Conservation (phyloP, 2,797 vertebrate species). For the Schizopygopsis pylzovi region DNA sequence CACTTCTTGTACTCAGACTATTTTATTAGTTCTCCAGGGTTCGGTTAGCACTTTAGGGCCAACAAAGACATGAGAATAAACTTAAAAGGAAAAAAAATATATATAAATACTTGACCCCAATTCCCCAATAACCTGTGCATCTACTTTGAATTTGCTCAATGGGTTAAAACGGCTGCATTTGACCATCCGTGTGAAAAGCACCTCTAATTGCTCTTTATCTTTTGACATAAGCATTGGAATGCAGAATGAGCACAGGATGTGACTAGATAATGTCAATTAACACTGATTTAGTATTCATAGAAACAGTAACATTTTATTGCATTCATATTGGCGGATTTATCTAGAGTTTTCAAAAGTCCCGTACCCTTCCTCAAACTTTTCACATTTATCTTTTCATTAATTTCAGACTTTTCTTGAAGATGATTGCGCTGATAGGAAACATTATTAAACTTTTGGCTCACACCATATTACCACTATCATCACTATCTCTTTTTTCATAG, state of each 20-base stretch:
- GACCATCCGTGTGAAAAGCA: slow-evolving; percentile 45
- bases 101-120: slow-evolving; percentile 50
- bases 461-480: slow-evolving; percentile 42
- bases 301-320: slow-evolving; percentile 7
- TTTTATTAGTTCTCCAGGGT: slow-evolving; percentile 49
- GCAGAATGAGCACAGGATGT: background rate
- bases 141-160: slow-evolving; percentile 19
- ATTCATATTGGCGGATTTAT: slow-evolving; percentile 10
- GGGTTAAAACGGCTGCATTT: slow-evolving; percentile 28
- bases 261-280: slow-evolving; percentile 39
- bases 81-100: slow-evolving; percentile 47
- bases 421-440: slow-evolving; percentile 47
- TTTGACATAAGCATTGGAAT: slow-evolving; percentile 22
- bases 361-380: slow-evolving; percentile 34
- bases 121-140: slow-evolving; percentile 23
- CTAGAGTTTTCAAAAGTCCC: background rate
- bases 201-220: slow-evolving; percentile 23
- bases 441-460: slow-evolving; percentile 48
- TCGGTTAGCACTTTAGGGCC: slow-evolving; percentile 51
- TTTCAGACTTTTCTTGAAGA: slow-evolving; percentile 31
- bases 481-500: slow-evolving; percentile 34
- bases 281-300: slow-evolving; percentile 31
- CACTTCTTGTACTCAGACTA: slow-evolving; percentile 42
- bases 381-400: slow-evolving; percentile 50
- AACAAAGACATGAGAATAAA: slow-evolving; percentile 46